Percentiles rank a stretch among this genome's conserved stretches.
Evolutionary conservation across 2,888 invertebrate genomes (phyloP).

Genomic region (Tetheella fluctuosa): DNA sequence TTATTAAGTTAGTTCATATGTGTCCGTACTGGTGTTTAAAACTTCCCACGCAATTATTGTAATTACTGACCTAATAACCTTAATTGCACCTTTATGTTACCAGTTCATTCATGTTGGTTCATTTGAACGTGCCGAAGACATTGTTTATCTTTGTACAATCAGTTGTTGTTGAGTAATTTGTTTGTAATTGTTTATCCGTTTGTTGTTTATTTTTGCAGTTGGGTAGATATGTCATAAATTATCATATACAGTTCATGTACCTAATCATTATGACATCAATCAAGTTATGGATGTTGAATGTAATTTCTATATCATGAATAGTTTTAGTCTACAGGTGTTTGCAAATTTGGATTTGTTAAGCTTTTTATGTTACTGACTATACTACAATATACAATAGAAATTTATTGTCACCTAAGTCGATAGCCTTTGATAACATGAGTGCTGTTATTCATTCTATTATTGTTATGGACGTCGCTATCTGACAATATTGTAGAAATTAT

Average conservation of each 20-base stretch:
- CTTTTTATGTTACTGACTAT: too few relatives aligned
- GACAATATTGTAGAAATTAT: conserved; percentile 1
- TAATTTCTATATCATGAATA: too few relatives aligned
- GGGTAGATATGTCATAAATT: not conserved
- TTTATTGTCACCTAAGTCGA: not conserved
- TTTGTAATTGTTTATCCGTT: not conserved
- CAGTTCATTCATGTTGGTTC: not conserved
- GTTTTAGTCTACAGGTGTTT: too few relatives aligned
- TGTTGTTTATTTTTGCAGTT: not conserved
- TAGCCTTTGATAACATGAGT: conserved; percentile 6
- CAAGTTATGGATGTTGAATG: too few relatives aligned
- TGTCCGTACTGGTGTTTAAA: not conserved
- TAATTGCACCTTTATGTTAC: not conserved
- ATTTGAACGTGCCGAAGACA: not conserved
- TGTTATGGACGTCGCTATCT: conserved; percentile 2
- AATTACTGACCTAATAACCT: not conserved
- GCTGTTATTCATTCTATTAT: conserved; percentile 5
- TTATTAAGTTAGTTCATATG: not conserved
- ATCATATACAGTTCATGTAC: not conserved
- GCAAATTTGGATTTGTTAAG: too few relatives aligned
- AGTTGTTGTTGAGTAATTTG: not conserved
- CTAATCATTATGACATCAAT: too few relatives aligned
- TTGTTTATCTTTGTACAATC: not conserved
- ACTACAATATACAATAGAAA: not conserved
- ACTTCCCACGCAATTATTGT: not conserved